These are phyloP conservation scores for Dasypogon diadema DNA, from an alignment of 2,888 invertebrate genomes.

Conservation along the genomic window DNA sequence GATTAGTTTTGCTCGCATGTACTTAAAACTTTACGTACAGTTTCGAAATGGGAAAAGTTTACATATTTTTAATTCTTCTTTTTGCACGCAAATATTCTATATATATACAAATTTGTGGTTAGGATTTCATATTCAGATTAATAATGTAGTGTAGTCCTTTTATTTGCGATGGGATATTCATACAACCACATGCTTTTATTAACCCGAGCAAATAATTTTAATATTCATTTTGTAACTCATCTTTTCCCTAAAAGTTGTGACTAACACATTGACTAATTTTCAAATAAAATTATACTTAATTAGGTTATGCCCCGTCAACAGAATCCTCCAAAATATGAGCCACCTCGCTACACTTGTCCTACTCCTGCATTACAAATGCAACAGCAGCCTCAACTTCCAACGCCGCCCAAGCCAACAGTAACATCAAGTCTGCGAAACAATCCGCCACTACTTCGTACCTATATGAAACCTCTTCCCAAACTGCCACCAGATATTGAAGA, in stretches of 20 bases:
- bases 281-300: conserved; percentile 48
- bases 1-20: too few species aligned
- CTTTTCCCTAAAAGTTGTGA: conserved; percentile 4
- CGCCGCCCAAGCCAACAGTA: conserved; percentile 60
- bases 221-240: background rate
- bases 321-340: conserved; percentile 67
- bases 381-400: conserved; percentile 58
- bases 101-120: too few species aligned
- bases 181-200: too few species aligned
- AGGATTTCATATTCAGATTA: too few species aligned
- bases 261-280: conserved; percentile 23
- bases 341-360: conserved; percentile 67
- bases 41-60: too few species aligned
- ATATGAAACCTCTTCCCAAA: conserved; percentile 73
- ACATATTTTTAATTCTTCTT: too few species aligned
- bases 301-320: conserved; percentile 67
- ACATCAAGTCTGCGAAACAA: conserved; percentile 62
- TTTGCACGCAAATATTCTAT: too few species aligned
- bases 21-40: too few species aligned
- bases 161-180: too few species aligned
- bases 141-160: too few species aligned
- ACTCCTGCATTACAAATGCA: conserved; percentile 64
- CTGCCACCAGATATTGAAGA: conserved; percentile 70
- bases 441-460: conserved; percentile 67
- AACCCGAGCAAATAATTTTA: too few species aligned